These are phyloP conservation scores for Pogonognathellus flavescens DNA, from an alignment of 1,140 invertebrate species.

Conservation along the genomic window DNA sequence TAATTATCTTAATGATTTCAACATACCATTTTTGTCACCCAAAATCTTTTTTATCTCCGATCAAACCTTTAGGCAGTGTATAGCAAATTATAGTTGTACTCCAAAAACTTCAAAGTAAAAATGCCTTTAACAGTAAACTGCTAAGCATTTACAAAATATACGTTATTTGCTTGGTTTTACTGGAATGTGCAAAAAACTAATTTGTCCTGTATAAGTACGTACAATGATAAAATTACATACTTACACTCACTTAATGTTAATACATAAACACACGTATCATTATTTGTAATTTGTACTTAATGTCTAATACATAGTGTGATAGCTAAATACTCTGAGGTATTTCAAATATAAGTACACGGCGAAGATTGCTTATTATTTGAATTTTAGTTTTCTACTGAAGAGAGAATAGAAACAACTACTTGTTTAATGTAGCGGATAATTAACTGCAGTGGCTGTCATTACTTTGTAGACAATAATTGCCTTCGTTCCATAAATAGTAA, in stretches of 20 bases:
- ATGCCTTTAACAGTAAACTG: constrained; percentile 14
- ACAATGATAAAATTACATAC: neutral
- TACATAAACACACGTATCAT: neutral
- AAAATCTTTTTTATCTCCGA: neutral
- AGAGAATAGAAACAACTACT: neutral
- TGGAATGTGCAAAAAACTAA: constrained; percentile 55
- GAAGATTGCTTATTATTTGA: neutral
- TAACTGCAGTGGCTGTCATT: constrained; percentile 28
- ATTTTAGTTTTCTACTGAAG: neutral
- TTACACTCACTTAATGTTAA: neutral
- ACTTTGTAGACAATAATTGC: constrained; percentile 15
- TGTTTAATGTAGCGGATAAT: neutral
- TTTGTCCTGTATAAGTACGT: constrained; percentile 14
- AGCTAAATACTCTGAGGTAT: constrained; percentile 39
- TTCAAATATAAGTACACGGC: constrained; percentile 11
- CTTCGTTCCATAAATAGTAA: neutral
- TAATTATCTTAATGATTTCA: too few relatives aligned
- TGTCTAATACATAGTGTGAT: constrained; percentile 19
- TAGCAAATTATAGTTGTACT: neutral
- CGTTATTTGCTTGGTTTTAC: constrained; percentile 47
- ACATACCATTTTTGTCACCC: neutral
- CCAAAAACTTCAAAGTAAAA: neutral
- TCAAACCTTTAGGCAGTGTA: constrained; percentile 25
- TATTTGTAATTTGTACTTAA: neutral
- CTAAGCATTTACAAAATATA: constrained; percentile 47